Evolutionary conservation across 2,797 vertebrate species (phyloP), one percentile per base, ranked within the genome.

Genomic region (Anableps anableps): DNA sequence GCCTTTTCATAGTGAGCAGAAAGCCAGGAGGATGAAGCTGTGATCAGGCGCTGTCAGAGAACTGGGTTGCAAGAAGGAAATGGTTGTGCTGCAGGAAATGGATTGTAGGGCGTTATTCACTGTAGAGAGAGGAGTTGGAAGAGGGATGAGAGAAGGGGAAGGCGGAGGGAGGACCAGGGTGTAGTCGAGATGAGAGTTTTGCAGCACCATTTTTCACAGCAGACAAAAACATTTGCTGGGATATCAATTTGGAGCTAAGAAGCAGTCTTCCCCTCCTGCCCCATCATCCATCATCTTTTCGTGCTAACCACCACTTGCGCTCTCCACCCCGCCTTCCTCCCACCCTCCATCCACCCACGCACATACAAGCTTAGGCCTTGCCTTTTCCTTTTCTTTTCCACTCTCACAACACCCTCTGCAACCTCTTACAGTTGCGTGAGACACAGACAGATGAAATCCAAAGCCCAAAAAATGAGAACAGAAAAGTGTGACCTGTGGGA

Each of bases 161-260:
- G 45, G 77, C 41, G 74, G 48, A 34, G 51, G 74, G 16, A 43
- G 29, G 51, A 9, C 19, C n/a, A 79, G 74, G 77, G 47, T 55
- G 70, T 75, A 82, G 85, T 77, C 85, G 90, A 94, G 95, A 95
- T 95, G 95, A 96, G 94, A 94, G 94, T 94, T 71, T 71, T 92
- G 93, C 90, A 19, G 91, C 86, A 91, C 97, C 97, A 99, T 99
- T 99, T 98, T 98, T 99, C 98, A 99, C 94, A 96, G 95, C 97
- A 98, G 98, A 99, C 98, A 99, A 99, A 99, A 98, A 97, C 98
- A 98, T 99, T 99, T 99, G 97, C 97, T 91, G 92, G 96, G 96
- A 97, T 97, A 99, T 99, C 97, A 99, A 99, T 99, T 99, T 96
- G 94, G 93, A 95, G 95, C 94, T 90, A 80, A 88, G 91, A 92